Evolutionary conservation across 2,888 invertebrate species (phyloP).

Genomic region (Muschampia plurimacula): DNA sequence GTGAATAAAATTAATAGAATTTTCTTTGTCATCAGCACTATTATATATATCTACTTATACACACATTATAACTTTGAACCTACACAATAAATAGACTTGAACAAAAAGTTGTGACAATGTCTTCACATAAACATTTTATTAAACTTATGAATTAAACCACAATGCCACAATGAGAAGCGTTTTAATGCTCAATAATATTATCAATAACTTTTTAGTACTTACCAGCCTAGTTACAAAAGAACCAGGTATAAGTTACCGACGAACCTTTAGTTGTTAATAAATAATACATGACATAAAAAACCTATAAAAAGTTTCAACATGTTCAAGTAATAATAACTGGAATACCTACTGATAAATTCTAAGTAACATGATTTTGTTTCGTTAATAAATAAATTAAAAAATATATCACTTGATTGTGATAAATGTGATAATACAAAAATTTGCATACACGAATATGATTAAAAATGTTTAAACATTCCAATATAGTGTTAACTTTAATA

Average conservation of each 20-base stretch:
- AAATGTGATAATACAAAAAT: neutral
- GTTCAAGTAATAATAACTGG: neutral
- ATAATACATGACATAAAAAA: neutral
- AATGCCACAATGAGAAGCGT: neutral
- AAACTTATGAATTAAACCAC: neutral
- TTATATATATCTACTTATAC: neutral
- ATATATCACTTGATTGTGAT: neutral
- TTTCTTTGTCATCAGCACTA: neutral
- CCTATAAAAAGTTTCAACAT: neutral
- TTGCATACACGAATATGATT: neutral
- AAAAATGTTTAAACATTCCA: conserved; percentile 28
- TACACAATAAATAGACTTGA: neutral
- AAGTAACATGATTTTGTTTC: neutral
- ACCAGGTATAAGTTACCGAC: no score
- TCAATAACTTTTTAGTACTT: neutral
- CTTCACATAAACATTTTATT: neutral
- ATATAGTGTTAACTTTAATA: conserved; percentile 29
- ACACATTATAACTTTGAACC: neutral
- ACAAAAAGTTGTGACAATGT: neutral
- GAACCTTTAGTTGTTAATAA: no score
- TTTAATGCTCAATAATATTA: neutral
- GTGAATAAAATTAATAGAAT: neutral
- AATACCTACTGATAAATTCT: neutral
- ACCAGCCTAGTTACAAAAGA: no score
- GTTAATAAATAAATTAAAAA: neutral